Percentiles rank a stretch among this genome's conserved stretches.
Evolutionary conservation across 2,113 vertebrate genomes (phyloP).

Genomic region (Hucho hucho): DNA sequence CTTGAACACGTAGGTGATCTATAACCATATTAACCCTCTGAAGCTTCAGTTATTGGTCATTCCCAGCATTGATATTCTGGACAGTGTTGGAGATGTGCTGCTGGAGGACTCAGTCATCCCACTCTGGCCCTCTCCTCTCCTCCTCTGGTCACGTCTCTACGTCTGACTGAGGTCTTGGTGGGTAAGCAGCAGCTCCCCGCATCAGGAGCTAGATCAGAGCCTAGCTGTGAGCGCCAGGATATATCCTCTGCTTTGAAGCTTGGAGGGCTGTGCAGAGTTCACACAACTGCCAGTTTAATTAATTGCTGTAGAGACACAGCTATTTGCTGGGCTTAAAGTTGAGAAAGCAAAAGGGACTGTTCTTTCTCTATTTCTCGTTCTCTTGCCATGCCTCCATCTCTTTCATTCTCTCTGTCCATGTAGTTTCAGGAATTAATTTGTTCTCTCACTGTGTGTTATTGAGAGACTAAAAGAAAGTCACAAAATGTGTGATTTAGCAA

Average conservation of each 20-base stretch:
- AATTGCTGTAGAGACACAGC: slow-evolving; percentile 46
- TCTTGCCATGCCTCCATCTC: not conserved
- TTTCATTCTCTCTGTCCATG: not conserved
- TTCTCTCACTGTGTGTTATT: not conserved
- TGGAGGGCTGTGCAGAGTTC: slow-evolving; percentile 47
- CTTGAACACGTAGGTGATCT: not conserved
- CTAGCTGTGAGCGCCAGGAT: slow-evolving; percentile 45
- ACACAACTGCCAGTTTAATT: slow-evolving; percentile 56
- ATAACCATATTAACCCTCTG: not conserved
- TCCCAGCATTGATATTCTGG: too few species aligned
- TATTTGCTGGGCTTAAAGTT: slow-evolving; percentile 49
- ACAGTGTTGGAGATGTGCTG: not conserved
- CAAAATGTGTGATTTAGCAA: not conserved
- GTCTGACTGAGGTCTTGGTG: slow-evolving; percentile 25
- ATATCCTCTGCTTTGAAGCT: slow-evolving; percentile 60
- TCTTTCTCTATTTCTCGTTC: not conserved
- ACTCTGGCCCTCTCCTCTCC: not conserved
- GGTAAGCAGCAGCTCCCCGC: slow-evolving; percentile 40
- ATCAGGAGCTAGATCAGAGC: slow-evolving; percentile 41
- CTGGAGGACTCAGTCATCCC: slow-evolving; percentile 18
- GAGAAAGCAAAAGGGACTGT: slow-evolving; percentile 11
- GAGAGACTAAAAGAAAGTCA: not conserved
- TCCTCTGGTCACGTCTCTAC: not conserved
- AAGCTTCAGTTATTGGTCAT: not conserved
- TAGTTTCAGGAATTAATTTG: not conserved